These are phyloP conservation scores for Selenia dentaria DNA, from an alignment of 2,888 invertebrate species.

Conservation along the genomic window DNA sequence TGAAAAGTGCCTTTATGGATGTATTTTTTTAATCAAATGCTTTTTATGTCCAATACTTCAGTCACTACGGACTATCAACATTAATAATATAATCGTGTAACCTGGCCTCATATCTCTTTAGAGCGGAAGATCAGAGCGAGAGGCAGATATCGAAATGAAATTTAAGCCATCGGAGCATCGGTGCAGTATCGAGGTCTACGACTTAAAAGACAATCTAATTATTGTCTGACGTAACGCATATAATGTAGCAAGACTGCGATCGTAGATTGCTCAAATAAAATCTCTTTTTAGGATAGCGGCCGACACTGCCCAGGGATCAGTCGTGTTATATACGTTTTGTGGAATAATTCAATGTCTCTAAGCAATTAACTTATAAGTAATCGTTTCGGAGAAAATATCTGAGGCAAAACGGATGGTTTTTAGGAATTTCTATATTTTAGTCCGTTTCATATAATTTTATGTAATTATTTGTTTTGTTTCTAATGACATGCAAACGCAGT, in stretches of 20 bases:
- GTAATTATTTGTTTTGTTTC: too few relatives aligned
- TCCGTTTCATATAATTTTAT: too few relatives aligned
- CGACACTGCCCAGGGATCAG: too few relatives aligned
- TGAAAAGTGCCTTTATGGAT: too few relatives aligned
- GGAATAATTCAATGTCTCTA: slow-evolving; percentile 8
- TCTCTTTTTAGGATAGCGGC: neutral
- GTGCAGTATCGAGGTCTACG: slow-evolving; percentile 36
- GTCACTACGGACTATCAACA: too few relatives aligned
- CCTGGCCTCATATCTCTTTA: too few relatives aligned
- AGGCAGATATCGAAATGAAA: neutral
- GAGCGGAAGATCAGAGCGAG: too few relatives aligned
- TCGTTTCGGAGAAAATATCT: slow-evolving; percentile 38
- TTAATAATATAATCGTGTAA: too few relatives aligned
- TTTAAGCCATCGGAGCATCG: slow-evolving; percentile 31
- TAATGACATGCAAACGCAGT: too few relatives aligned
- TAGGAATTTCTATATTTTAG: too few relatives aligned
- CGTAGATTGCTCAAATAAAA: slow-evolving; percentile 35
- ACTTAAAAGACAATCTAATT: slow-evolving; percentile 49
- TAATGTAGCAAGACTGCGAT: slow-evolving; percentile 40
- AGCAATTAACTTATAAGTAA: slow-evolving; percentile 19
- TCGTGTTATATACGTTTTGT: neutral
- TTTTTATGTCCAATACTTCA: too few relatives aligned
- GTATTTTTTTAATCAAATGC: too few relatives aligned
- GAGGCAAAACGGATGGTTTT: slow-evolving; percentile 38
- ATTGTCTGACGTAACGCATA: slow-evolving; percentile 36